Conservation (phyloP, 2,888 invertebrate species). For the Choristoneura rosaceana region DNA sequence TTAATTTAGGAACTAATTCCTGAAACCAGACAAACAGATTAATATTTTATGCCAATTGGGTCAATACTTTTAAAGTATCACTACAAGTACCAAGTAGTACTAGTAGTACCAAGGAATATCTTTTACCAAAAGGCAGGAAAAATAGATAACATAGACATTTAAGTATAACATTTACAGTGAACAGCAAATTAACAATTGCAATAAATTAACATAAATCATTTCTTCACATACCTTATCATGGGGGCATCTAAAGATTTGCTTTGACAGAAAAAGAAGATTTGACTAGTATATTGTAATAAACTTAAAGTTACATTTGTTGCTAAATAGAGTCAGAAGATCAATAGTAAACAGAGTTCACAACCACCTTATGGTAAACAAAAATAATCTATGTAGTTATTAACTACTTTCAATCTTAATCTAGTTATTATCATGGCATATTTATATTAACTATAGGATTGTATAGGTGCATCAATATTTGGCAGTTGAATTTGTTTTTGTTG, state of each 20-base stretch:
- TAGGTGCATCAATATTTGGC: too few species aligned
- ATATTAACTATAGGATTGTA: too few species aligned
- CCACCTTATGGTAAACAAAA: too few species aligned
- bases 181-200: conserved; percentile 35
- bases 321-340: too few species aligned
- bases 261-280: conserved; percentile 33
- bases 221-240: conserved; percentile 36
- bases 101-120: conserved; percentile 37
- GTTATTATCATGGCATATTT: too few species aligned
- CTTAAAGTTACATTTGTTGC: background rate
- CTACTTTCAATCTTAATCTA: too few species aligned
- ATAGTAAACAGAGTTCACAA: too few species aligned
- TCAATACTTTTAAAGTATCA: conserved; percentile 19
- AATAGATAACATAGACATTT: conserved; percentile 21
- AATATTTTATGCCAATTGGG: conserved; percentile 19
- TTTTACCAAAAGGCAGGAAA: conserved; percentile 30
- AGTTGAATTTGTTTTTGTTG: too few species aligned
- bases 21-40: conserved; percentile 21
- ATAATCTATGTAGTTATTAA: too few species aligned
- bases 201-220: conserved; percentile 5
- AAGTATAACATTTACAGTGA: conserved; percentile 24
- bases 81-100: background rate
- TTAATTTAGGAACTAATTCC: conserved; percentile 10
- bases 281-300: conserved; percentile 2
- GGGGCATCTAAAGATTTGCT: conserved; percentile 23